phyloP scores from a whole-genome alignment of 2,113 vertebrate species.

The Corvus cornix region DNA sequence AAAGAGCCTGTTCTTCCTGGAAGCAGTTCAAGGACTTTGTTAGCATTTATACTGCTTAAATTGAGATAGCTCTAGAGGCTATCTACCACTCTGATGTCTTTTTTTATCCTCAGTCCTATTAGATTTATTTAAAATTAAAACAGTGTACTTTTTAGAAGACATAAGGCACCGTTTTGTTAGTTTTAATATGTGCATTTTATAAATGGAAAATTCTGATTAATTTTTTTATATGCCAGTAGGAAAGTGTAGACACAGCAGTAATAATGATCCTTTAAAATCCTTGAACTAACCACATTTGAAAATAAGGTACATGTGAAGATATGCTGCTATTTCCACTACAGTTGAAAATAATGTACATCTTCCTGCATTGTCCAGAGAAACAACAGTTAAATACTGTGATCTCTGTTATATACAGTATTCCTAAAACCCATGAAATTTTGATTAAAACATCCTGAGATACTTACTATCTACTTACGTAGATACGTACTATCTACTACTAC shows the following conservation, averaged over 20 bases:
- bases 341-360: background rate
- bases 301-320: background rate
- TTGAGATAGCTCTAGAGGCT: background rate
- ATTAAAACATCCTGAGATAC: background rate
- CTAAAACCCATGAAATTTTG: background rate
- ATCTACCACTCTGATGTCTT: background rate
- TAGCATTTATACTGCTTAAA: background rate
- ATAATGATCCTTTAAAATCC: background rate
- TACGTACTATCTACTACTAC: too few relatives aligned
- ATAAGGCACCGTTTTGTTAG: background rate
- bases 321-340: background rate
- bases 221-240: background rate
- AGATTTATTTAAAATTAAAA: background rate
- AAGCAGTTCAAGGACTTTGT: background rate
- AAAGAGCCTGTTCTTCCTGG: background rate
- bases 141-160: background rate
- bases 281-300: background rate
- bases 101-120: background rate
- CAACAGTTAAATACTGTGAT: background rate
- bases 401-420: background rate
- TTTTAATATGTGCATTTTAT: background rate
- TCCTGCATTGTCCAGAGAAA: background rate
- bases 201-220: background rate
- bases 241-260: background rate
- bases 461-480: background rate